Conservation (phyloP, 2,797 vertebrate species). For the Glossophaga mutica region DNA sequence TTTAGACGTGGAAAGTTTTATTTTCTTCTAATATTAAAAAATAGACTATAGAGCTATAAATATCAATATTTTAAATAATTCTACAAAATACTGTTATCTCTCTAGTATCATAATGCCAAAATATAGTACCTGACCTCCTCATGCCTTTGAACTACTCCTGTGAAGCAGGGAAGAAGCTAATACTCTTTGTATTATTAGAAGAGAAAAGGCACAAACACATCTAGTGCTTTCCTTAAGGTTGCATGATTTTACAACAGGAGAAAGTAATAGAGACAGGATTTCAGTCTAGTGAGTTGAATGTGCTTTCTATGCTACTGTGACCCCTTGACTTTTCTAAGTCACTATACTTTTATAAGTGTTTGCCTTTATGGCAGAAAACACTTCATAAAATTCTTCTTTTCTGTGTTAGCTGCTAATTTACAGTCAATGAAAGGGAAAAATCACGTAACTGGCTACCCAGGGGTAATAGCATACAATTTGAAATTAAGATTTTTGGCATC, state of each 20-base stretch:
- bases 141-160: not conserved
- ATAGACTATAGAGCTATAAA: not conserved
- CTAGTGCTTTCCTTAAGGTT: not conserved
- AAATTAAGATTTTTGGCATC: not conserved
- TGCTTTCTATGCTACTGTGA: not conserved
- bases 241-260: not conserved
- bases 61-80: not conserved
- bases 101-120: not conserved
- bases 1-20: not conserved
- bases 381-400: not conserved
- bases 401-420: not conserved
- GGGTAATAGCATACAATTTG: not conserved
- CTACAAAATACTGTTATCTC: not conserved
- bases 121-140: constrained; percentile 1
- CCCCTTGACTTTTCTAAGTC: not conserved
- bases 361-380: not conserved
- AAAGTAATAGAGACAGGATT: not conserved
- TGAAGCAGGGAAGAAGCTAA: not conserved
- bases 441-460: not conserved
- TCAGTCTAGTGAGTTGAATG: not conserved
- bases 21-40: not conserved
- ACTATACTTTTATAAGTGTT: not conserved
- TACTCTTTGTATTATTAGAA: not conserved
- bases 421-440: not conserved
- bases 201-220: not conserved